These are phyloP conservation scores for Ammodytes marinus DNA, from an alignment of 2,113 vertebrate species.

Conservation along the genomic window DNA sequence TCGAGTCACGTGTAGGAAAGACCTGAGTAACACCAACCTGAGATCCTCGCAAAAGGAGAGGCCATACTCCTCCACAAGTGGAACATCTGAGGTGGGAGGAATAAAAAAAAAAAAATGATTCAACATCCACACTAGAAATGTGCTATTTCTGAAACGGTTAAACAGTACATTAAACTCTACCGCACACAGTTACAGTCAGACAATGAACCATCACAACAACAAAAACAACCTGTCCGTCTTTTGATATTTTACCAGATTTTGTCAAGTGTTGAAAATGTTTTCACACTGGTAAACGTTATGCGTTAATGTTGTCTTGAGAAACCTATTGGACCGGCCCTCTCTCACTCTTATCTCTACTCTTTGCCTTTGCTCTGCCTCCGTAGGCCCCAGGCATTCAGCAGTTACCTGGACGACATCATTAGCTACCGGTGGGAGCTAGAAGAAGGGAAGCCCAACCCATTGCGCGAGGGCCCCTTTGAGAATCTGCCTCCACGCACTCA, in stretches of 20 bases:
- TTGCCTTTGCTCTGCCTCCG: not conserved
- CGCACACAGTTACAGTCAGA: not conserved
- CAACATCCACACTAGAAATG: not conserved
- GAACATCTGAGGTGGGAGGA: not conserved
- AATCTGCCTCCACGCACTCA: conserved; percentile 91
- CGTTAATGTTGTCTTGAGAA: not conserved
- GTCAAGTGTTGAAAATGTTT: not conserved
- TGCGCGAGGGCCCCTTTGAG: conserved; percentile 90
- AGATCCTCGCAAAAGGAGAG: not conserved
- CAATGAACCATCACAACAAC: not conserved
- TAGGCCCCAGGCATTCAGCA: conserved; percentile 92
- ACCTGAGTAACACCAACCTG: not conserved
- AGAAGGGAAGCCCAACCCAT: conserved; percentile 96
- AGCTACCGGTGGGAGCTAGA: conserved; percentile 98
- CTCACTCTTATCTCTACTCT: not conserved
- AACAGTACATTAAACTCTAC: not conserved
- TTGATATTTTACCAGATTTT: not conserved
- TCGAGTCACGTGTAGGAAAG: not conserved
- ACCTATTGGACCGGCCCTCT: not conserved
- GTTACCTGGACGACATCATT: conserved; percentile 98
- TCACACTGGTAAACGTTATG: not conserved
- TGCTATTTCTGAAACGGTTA: too few species aligned
- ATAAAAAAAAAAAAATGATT: not conserved
- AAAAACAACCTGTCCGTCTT: not conserved
- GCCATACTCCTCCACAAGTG: not conserved